Percentiles rank a stretch among this genome's conserved stretches.
Conservation (phyloP, 2,888 invertebrate genomes). For the Drosophila lutescens region DNA sequence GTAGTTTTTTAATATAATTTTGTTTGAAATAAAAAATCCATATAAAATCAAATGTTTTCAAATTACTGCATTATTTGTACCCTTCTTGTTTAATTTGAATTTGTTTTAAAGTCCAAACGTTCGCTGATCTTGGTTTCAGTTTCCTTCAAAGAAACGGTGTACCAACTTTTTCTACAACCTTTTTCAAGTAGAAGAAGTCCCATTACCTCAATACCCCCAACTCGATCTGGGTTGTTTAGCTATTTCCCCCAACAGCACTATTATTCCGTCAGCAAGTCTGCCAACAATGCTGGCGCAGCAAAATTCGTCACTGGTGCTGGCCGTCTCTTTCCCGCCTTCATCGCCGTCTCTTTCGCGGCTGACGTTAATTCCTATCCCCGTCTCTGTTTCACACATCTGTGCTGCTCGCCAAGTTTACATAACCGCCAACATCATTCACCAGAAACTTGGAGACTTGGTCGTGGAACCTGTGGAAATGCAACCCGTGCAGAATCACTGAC, state of each 20-base stretch:
- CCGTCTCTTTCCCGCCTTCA: slow-evolving; percentile 27
- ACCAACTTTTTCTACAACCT: too few relatives aligned
- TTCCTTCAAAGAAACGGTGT: too few relatives aligned
- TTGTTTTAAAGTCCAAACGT: too few relatives aligned
- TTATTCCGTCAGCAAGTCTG: slow-evolving; percentile 68
- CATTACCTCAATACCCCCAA: not conserved
- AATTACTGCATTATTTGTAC: too few relatives aligned
- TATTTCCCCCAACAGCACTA: slow-evolving; percentile 7
- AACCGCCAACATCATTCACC: slow-evolving; percentile 46
- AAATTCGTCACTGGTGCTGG: slow-evolving; percentile 63
- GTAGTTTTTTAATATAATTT: too few relatives aligned
- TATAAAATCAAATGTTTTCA: too few relatives aligned
- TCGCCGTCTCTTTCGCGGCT: slow-evolving; percentile 21
- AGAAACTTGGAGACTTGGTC: slow-evolving; percentile 3
- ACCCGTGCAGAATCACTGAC: slow-evolving; percentile 9
- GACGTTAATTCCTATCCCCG: slow-evolving; percentile 47
- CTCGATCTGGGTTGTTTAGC: not conserved
- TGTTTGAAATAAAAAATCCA: too few relatives aligned
- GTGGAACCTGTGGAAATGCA: slow-evolving; percentile 7
- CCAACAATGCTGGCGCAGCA: slow-evolving; percentile 60
- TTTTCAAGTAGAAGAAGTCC: too few relatives aligned
- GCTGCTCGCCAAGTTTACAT: slow-evolving; percentile 57
- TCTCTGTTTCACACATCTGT: slow-evolving; percentile 28
- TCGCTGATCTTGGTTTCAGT: too few relatives aligned
- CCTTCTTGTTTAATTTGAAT: too few relatives aligned